Percentiles rank a stretch among this genome's conserved stretches.
phyloP scores from a whole-genome alignment of 2,888 invertebrate species.

The Polydrusus tereticollis region DNA sequence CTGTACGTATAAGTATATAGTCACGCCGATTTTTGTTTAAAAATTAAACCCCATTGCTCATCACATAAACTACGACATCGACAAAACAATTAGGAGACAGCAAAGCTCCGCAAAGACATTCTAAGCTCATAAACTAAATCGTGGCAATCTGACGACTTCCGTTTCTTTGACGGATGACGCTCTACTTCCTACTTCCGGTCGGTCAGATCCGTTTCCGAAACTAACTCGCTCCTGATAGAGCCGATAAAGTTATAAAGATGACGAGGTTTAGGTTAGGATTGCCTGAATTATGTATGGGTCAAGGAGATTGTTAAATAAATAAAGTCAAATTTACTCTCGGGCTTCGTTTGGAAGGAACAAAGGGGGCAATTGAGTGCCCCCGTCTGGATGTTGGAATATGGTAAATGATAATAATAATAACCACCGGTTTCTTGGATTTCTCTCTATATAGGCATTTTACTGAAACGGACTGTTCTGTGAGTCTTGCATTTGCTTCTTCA shows the following conservation, averaged over 20 bases:
- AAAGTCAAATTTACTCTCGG: no score
- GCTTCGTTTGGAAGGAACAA: no score
- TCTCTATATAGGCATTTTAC: no score
- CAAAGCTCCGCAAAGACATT: slow-evolving; percentile 26
- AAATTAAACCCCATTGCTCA: neutral
- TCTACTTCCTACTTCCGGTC: slow-evolving; percentile 39
- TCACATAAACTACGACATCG: slow-evolving; percentile 3
- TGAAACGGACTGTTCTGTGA: no score
- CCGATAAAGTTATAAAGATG: slow-evolving; percentile 17
- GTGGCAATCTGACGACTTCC: slow-evolving; percentile 33
- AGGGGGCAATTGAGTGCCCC: no score
- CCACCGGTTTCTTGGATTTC: no score
- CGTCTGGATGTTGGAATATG: no score
- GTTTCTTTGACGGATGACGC: slow-evolving; percentile 41
- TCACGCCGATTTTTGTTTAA: neutral
- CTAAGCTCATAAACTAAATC: slow-evolving; percentile 34
- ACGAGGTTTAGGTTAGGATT: neutral
- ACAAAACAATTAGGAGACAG: slow-evolving; percentile 15
- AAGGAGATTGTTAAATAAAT: neutral
- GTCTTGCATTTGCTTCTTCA: no score
- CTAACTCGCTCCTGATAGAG: slow-evolving; percentile 26
- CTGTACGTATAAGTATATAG: no score
- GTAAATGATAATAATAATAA: no score
- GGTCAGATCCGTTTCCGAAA: slow-evolving; percentile 40
- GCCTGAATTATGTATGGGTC: neutral